Conservation (phyloP, 2,797 vertebrate species). For the Periparus ater region DNA sequence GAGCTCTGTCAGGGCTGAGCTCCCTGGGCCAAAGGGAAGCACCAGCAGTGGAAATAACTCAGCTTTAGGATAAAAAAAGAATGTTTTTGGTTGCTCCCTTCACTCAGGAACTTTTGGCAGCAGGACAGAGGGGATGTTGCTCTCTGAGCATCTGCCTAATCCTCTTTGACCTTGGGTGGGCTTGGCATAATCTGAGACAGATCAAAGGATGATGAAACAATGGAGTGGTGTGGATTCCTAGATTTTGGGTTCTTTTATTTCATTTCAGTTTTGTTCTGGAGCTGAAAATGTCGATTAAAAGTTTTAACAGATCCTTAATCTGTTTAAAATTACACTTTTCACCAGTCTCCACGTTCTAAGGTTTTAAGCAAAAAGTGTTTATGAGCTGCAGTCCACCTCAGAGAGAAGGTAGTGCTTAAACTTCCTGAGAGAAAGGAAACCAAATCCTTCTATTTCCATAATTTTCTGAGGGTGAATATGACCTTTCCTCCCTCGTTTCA, state of each 20-base stretch:
- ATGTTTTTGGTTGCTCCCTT: not conserved
- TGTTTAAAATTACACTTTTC: not conserved
- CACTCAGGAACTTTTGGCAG: not conserved
- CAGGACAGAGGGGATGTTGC: not conserved
- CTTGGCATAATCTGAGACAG: not conserved
- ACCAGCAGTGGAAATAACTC: not conserved
- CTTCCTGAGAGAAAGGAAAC: not conserved
- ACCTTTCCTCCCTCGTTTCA: slow-evolving; percentile 39
- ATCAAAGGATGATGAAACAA: not conserved
- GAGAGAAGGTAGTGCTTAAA: not conserved
- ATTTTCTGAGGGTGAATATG: not conserved
- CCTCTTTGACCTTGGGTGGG: not conserved
- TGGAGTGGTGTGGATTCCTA: not conserved
- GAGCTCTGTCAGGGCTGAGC: not conserved
- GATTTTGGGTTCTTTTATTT: not conserved
- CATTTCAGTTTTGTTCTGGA: not conserved
- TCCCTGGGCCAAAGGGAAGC: not conserved
- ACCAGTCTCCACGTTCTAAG: not conserved
- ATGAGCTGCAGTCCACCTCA: not conserved
- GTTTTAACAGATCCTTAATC: not conserved
- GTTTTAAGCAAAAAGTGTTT: not conserved
- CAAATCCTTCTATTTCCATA: not conserved
- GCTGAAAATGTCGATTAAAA: accelerated
- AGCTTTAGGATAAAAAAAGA: not conserved
- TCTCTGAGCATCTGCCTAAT: not conserved